phyloP scores from a whole-genome alignment of 2,888 invertebrate species.

The Leptinotarsa rubiginosa region DNA sequence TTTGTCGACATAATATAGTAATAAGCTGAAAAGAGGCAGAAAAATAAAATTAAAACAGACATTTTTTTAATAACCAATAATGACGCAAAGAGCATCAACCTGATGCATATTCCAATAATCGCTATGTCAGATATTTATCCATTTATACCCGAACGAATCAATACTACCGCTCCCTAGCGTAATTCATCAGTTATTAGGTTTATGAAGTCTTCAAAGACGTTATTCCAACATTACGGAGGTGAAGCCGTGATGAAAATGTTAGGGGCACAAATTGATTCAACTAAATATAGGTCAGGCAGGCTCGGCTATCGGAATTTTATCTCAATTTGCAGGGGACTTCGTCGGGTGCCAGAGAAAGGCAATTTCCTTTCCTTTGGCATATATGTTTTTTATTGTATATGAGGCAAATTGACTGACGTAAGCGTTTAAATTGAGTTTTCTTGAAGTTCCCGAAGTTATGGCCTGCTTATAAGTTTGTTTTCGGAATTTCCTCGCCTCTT shows the following conservation, averaged over 20 bases:
- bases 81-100: too few species aligned
- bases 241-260: constrained; percentile 11
- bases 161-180: constrained; percentile 1
- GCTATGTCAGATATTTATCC: background rate
- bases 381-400: background rate
- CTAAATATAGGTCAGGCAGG: constrained; percentile 9
- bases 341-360: constrained; percentile 2
- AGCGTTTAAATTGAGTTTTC: background rate
- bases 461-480: background rate
- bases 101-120: background rate
- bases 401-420: background rate
- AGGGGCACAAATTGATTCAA: constrained; percentile 7
- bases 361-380: constrained; percentile 6
- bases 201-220: constrained; percentile 6
- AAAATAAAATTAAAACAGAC: too few species aligned
- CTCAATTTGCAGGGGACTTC: background rate
- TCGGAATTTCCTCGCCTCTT: too few species aligned
- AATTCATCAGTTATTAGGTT: background rate
- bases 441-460: background rate
- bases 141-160: background rate
- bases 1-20: too few species aligned
- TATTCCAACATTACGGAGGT: background rate
- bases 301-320: constrained; percentile 7
- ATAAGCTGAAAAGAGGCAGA: too few species aligned
- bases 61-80: too few species aligned